phyloP scores from a whole-genome alignment of 1,140 invertebrate genomes.

The Leptopilina boulardi region DNA sequence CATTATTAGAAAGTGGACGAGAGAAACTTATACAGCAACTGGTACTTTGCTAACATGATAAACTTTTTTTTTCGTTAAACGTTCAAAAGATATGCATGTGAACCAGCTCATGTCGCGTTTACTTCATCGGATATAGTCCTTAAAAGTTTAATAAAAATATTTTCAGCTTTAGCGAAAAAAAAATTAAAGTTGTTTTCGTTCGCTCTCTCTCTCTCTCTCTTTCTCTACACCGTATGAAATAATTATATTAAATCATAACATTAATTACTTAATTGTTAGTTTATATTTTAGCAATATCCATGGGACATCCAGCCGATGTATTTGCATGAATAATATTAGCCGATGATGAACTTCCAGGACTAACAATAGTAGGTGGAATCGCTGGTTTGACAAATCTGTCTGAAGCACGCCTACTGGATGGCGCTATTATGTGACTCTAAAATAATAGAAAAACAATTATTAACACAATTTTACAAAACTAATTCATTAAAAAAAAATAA shows the following conservation, averaged over 20 bases:
- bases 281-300: slow-evolving; percentile 75
- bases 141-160: not conserved
- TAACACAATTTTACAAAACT: not conserved
- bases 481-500: no score
- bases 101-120: no score
- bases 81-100: no score
- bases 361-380: slow-evolving; percentile 78
- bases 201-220: no score
- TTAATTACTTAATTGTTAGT: slow-evolving; percentile 45
- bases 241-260: slow-evolving; percentile 55
- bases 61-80: not conserved
- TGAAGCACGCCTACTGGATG: slow-evolving; percentile 80
- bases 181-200: not conserved
- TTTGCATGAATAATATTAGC: slow-evolving; percentile 54
- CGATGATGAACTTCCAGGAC: slow-evolving; percentile 65
- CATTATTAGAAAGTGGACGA: slow-evolving; percentile 29
- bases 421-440: slow-evolving; percentile 68
- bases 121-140: not conserved
- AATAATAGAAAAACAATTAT: slow-evolving; percentile 44
- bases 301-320: slow-evolving; percentile 66
- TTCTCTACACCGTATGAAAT: slow-evolving; percentile 52
- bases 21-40: not conserved
- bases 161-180: not conserved
- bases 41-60: not conserved
- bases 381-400: slow-evolving; percentile 88